A percentile compares a stretch with the other conserved stretches of the same genome.
Evolutionary conservation across 2,113 vertebrate genomes (phyloP).

Genomic region (Clarias magur): DNA sequence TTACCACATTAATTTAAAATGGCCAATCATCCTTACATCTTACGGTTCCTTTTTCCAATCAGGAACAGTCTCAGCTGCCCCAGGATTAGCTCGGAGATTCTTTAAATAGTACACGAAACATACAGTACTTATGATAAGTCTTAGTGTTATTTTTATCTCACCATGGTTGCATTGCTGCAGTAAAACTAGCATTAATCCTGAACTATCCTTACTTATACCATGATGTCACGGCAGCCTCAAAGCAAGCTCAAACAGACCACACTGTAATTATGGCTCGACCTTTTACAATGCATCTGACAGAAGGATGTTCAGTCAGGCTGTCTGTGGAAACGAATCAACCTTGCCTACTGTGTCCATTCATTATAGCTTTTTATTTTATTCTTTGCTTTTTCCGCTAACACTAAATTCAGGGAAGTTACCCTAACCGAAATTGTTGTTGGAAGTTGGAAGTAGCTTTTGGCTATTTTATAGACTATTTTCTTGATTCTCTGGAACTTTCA

Average conservation of each 20-base stretch:
- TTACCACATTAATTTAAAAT: neutral
- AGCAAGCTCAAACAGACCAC: slow-evolving; percentile 51
- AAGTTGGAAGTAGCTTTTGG: neutral
- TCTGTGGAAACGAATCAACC: slow-evolving; percentile 34
- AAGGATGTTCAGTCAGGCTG: slow-evolving; percentile 38
- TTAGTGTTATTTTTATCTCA: neutral
- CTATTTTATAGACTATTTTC: neutral
- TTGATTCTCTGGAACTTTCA: neutral
- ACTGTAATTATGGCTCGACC: slow-evolving; percentile 47
- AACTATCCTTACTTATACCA: slow-evolving; percentile 32
- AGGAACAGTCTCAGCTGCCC: slow-evolving; percentile 13
- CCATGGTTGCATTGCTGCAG: neutral
- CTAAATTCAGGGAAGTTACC: neutral
- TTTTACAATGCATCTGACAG: slow-evolving; percentile 48
- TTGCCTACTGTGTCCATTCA: neutral
- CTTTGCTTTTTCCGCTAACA: neutral
- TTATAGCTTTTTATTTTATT: neutral
- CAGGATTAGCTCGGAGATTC: neutral
- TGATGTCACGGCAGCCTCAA: slow-evolving; percentile 53
- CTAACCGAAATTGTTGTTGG: too few relatives aligned
- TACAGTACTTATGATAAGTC: neutral
- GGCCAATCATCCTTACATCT: neutral
- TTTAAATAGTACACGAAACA: neutral
- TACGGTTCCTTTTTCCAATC: neutral
- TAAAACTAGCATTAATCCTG: slow-evolving; percentile 1